These are phyloP conservation scores for Listronotus oregonensis DNA, from an alignment of 1,140 invertebrate genomes.

Conservation along the genomic window DNA sequence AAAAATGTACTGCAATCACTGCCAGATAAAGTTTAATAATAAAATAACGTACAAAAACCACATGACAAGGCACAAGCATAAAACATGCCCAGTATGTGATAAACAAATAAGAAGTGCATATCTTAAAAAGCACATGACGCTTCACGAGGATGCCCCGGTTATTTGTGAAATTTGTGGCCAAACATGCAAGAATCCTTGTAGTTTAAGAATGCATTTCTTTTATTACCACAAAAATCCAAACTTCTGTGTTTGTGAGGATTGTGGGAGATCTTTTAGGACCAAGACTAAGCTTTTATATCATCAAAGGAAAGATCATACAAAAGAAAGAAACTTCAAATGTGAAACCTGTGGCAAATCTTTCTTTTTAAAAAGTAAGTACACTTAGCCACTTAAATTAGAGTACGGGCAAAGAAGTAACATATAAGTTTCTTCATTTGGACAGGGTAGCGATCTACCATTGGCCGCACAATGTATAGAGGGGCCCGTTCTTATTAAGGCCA, in stretches of 20 bases:
- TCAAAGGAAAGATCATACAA: constrained; percentile 44
- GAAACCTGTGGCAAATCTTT: constrained; percentile 45
- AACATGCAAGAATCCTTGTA: constrained; percentile 44
- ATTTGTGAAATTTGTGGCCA: constrained; percentile 45
- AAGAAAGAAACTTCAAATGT: constrained; percentile 42
- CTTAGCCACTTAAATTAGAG: neutral
- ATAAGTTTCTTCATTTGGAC: too few species aligned
- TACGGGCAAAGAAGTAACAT: too few species aligned
- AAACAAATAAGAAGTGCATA: constrained; percentile 37
- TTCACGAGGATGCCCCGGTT: constrained; percentile 37
- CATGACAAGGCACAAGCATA: constrained; percentile 39
- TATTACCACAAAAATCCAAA: constrained; percentile 42
- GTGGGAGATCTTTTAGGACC: constrained; percentile 38
- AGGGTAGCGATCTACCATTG: too few species aligned
- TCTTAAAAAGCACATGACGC: constrained; percentile 41
- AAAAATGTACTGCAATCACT: constrained; percentile 31
- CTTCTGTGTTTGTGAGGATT: constrained; percentile 42
- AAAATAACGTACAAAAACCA: constrained; percentile 35
- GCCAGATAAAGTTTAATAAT: constrained; percentile 33
- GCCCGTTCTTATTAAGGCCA: too few species aligned
- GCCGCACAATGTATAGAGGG: too few species aligned
- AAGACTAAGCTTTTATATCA: constrained; percentile 42
- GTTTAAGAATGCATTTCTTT: constrained; percentile 44
- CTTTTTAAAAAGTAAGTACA: constrained; percentile 37
- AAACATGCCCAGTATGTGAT: constrained; percentile 38